Base-by-base conservation (phyloP, 2,113 vertebrate species). In the Tonatia bakeri region DNA sequence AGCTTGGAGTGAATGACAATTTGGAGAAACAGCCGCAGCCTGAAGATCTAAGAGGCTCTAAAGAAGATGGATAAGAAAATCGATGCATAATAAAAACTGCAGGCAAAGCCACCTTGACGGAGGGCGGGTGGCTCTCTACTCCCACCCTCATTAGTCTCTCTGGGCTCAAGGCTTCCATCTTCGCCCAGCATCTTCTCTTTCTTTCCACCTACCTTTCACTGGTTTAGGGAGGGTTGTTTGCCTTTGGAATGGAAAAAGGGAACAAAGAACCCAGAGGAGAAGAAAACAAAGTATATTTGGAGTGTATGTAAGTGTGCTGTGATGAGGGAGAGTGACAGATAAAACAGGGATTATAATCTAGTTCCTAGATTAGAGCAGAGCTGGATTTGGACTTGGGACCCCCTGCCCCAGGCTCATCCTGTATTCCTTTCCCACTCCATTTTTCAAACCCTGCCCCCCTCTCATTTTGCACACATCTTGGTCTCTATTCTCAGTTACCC, bases 41-140 rank as follows among this genome's bases (percentile, higher is more conserved):
- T 85, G 97, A 97, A 98, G 98, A 98, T 98, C 97, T 98, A 98
- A 98, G 97, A 98, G 98, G 97, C 98, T 98, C 97, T 98, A 98
- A 98, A 98, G 97, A 98, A 98, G 98, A 98, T 98, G 98, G 98
- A 98, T 98, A 97, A 98, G 97, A 98, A 98, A 98, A 98, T 98
- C 98, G 97, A 98, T 98, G 98, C 97, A 95, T 98, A 98, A 96
- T 98, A 98, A 98, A 98, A 97, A 95, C 97, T 96, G 97, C 97
- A 97, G 98, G 98, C 97, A 97, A 97, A 97, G 94, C 96, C 97
- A 98, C 97, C 97, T 98, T 97, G 97, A 95, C 38, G 47, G 91
- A 95, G 96, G 87, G 93, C 50, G 82, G 95, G 89, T 77, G 80
- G 93, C 91, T 93, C 28, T 97, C 96, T 96, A 91, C 89, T 91